Base-by-base conservation (phyloP, 2,888 invertebrate genomes). In the Plagodis pulveraria region DNA sequence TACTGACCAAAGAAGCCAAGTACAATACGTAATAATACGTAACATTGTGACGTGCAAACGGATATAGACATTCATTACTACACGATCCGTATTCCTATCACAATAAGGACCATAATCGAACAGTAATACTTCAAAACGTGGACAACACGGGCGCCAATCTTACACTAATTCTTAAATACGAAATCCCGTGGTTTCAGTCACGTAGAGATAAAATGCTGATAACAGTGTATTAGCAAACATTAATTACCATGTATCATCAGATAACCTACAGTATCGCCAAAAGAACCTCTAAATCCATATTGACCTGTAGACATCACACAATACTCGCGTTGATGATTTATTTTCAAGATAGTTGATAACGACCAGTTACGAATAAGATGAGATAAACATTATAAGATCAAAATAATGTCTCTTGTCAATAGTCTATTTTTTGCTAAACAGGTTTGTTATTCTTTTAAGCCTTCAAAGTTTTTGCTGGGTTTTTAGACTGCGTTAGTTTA, bases 151-250 rank as follows among this genome's bases (percentile, higher is more conserved):
- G 22, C 40, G 52, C 38, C 55, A 61, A 63, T 63, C 61, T 49
- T 40, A 10, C 40, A 40, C 40, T 35, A 48, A 56, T 56, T 56
- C 46, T 34, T 12, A 48, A 46, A 55, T 41, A 36, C 52, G 42
- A 42, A 67, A 69, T 82, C 80, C 71, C 78, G 78, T 83, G 81
- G 56, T 49, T 50, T 64, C 50, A 50, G 84, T 86, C 85, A 86
- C 85, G 85, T 86, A 85, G 54, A 72, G 84, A 84, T 84, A 81
- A 81, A 8, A 35, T n/a, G 49, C 36, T 41, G 82, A 84, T 84
- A 83, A 77, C 12, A 36, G 45, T 33, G 65, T 62, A 67, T 69
- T 69, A 65, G 53, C 55, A 60, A 46, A 50, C 46, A 57, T 55
- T 66, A 66, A 66, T 65, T 64, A 56, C 41, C 40, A n/a, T 49